Evolutionary conservation across 2,113 vertebrate genomes (phyloP), one percentile per base, ranked within the genome.

Genomic region (Chamaetylas fuelleborni): DNA sequence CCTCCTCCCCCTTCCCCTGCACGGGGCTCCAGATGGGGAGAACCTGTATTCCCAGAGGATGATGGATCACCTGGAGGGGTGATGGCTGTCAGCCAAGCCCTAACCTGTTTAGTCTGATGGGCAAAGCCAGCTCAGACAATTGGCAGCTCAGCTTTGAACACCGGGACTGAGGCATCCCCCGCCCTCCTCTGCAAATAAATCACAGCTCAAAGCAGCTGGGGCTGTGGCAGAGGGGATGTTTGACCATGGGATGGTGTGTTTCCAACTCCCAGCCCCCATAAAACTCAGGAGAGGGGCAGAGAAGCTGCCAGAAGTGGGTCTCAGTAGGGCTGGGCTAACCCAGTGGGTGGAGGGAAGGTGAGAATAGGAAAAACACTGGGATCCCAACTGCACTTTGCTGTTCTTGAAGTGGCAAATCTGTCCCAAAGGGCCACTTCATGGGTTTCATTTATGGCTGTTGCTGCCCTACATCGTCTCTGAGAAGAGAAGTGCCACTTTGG

Each of bases 401-500:
- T 16, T 23, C 5, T 66, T 60, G 13, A 26, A 58, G 70, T 29
- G 3, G 1, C 50, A 53, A 26, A 79, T 54, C 54, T 33, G 4
- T 80, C 74, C 62, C 88, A 57, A 80, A 80, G 36, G 58, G 62
- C 54, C 83, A 45, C 58, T 85, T 33, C 25, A 14, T 51, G 48
- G 58, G 29, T 92, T 83, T 62, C 26, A 17, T 71, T 82, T 88
- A 28, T 13, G 19, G 24, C 62, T 70, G 4, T 22, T 85, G 33
- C 47, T 82, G 40, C 88, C 67, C 58, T 48, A 42, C 19, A 10
- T 80, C 73, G 54, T 86, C 64, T 74, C 76, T 45, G 45, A 76
- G 51, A 74, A 34, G 54, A 77, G 29, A 94, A 78, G 86, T 88
- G 94, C 86, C 94, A 74, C 76, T 93, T 94, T 42, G 54, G 48